Evolutionary conservation across 1,140 invertebrate species (phyloP).

Genomic region (Lamellibrachia luymesi): DNA sequence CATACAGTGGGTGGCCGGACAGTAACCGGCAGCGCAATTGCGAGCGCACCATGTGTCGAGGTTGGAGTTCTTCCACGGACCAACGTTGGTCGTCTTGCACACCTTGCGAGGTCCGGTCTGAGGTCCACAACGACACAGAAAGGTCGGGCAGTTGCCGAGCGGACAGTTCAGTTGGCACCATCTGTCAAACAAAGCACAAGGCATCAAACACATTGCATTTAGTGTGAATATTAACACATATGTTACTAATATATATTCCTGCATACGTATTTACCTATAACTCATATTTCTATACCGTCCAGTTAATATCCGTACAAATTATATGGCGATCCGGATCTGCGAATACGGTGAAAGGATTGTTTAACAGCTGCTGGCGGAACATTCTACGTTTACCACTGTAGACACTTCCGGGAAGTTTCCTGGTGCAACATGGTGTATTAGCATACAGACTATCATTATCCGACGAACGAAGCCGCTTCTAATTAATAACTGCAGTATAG

Average conservation of each 20-base stretch:
- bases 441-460: no score
- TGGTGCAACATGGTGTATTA: no score
- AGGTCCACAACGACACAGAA: neutral
- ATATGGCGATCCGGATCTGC: neutral
- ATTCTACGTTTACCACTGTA: no score
- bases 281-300: neutral
- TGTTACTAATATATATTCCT: neutral
- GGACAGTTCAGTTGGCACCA: slow-evolving; percentile 3
- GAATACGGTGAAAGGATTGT: neutral
- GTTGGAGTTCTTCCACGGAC: neutral
- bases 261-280: no score
- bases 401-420: no score
- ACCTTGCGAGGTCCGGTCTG: neutral
- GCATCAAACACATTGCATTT: no score
- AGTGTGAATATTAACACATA: no score
- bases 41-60: slow-evolving; percentile 10
- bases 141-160: neutral
- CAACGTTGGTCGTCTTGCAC: neutral
- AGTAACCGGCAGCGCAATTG: neutral
- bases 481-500: no score
- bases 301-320: neutral
- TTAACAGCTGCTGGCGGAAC: neutral
- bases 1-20: neutral
- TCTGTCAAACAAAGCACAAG: neutral
- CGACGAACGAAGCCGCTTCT: no score